Conservation (phyloP, 2,113 vertebrate genomes). For the Axis porcinus region DNA sequence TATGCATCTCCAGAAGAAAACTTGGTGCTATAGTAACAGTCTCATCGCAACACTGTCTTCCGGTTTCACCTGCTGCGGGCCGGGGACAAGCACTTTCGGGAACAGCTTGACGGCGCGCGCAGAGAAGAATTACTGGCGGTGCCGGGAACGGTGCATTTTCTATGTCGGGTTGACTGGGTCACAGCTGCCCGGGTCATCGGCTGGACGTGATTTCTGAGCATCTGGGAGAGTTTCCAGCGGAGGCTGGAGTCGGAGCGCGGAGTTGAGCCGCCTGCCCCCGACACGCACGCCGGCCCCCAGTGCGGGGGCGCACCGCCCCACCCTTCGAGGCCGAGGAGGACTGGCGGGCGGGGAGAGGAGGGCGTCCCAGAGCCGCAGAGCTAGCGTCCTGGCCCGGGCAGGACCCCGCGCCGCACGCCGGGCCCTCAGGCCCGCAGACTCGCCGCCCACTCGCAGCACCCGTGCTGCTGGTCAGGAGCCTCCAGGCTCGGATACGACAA, state of each 20-base stretch:
- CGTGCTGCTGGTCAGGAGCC: not conserved
- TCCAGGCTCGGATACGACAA: not conserved
- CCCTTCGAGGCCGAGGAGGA: rapidly evolving
- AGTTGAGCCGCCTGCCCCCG: not conserved
- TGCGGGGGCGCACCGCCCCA: not conserved
- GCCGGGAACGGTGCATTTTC: not conserved
- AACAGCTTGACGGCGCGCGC: not conserved
- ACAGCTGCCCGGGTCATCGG: not conserved
- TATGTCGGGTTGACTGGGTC: not conserved
- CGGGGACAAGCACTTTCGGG: not conserved
- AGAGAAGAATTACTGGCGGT: not conserved
- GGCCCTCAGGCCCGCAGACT: not conserved
- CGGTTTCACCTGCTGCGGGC: not conserved
- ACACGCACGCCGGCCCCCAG: rapidly evolving
- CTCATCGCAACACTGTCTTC: not conserved
- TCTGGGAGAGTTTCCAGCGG: not conserved
- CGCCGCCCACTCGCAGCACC: not conserved
- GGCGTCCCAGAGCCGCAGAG: not conserved
- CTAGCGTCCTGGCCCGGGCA: not conserved
- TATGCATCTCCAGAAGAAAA: not conserved
- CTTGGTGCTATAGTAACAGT: not conserved
- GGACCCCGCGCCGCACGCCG: no score
- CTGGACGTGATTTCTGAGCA: not conserved
- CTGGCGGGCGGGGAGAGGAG: not conserved
- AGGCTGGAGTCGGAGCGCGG: rapidly evolving